These are phyloP conservation scores for Eupithecia vulgata DNA, from an alignment of 2,888 invertebrate species.

Conservation along the genomic window DNA sequence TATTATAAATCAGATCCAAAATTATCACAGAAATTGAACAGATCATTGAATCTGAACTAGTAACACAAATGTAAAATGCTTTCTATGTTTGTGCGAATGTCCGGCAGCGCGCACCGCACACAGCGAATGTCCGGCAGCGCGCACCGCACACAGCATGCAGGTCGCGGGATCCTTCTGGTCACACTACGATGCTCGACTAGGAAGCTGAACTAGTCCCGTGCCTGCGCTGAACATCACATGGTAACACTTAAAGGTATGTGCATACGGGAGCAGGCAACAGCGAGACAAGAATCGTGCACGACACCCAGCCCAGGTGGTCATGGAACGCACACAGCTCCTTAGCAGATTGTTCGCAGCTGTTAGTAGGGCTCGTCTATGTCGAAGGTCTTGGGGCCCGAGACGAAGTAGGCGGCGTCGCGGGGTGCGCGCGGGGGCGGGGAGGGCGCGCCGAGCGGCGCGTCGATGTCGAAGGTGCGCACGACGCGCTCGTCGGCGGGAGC, in stretches of 20 bases:
- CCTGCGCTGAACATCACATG: neutral
- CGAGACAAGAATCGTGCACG: neutral
- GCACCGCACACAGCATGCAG: no score
- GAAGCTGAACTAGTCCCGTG: neutral
- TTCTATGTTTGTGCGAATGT: no score
- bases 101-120: no score
- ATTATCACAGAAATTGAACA: constrained; percentile 29
- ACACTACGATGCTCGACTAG: no score
- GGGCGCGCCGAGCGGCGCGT: constrained; percentile 40
- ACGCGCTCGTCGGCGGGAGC: constrained; percentile 33
- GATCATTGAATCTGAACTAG: neutral
- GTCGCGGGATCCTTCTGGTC: no score
- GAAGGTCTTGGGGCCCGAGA: constrained; percentile 81
- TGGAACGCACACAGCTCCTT: neutral
- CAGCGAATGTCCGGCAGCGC: no score
- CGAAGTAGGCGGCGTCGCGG: constrained; percentile 57
- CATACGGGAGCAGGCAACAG: constrained; percentile 11
- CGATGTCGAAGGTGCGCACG: constrained; percentile 52
- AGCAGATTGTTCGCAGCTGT: neutral
- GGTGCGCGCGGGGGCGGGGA: constrained; percentile 32
- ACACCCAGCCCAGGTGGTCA: neutral
- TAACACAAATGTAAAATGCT: neutral
- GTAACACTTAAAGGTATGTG: neutral
- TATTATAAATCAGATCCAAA: constrained; percentile 30
- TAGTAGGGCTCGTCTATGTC: constrained; percentile 82